Evolutionary conservation across 1,140 invertebrate species (phyloP).

Genomic region (Oncopeltus fasciatus): DNA sequence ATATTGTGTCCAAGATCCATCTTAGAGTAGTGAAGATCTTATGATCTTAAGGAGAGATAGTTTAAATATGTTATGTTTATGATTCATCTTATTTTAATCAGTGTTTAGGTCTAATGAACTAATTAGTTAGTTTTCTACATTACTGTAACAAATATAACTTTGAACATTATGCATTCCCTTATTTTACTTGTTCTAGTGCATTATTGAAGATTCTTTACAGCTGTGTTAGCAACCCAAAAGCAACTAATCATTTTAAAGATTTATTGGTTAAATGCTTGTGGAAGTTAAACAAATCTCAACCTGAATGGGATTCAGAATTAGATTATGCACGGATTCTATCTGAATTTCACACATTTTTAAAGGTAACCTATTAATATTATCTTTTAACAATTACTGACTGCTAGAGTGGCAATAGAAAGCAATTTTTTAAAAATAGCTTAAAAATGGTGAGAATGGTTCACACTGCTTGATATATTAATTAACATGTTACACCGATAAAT

Average conservation of each 20-base stretch:
- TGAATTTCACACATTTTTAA: conserved; percentile 25
- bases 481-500: no score
- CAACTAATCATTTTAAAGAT: conserved; percentile 23
- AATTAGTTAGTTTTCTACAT: background rate
- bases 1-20: background rate
- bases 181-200: conserved; percentile 20
- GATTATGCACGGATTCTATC: conserved; percentile 23
- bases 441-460: no score
- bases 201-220: conserved; percentile 24
- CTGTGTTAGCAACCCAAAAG: conserved; percentile 16
- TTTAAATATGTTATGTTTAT: background rate
- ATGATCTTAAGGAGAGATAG: background rate
- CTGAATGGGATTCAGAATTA: conserved; percentile 24
- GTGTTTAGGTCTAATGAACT: background rate
- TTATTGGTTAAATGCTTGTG: conserved; percentile 26
- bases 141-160: background rate
- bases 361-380: conserved; percentile 15
- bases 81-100: background rate
- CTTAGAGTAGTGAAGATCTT: background rate
- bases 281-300: conserved; percentile 25
- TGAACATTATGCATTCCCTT: background rate
- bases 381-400: no score
- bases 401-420: no score
- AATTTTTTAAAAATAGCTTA: no score
- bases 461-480: no score